Evolutionary conservation across 2,888 invertebrate species (phyloP), one percentile per base, ranked within the genome.

Genomic region (Matsumyia berberina): DNA sequence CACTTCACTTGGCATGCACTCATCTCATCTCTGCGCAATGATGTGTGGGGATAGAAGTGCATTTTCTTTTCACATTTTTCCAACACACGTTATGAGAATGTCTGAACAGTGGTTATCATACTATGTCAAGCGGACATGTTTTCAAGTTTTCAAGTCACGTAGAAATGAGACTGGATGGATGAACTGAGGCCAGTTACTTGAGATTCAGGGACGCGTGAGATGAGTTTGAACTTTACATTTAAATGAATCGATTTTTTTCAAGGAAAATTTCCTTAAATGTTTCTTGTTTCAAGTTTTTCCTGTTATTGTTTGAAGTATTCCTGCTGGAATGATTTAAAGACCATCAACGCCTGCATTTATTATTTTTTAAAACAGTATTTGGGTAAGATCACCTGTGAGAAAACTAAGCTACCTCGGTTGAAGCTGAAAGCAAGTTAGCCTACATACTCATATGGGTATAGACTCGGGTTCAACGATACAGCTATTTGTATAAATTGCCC

Each of bases 101-200:
- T 53, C 39, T 39, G 39, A 51, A 11, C 6, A n/a, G 24, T 19
- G 49, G 24, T 37, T 51, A 17, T 6, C 11, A n/a, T 29, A 9
- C 11, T 49, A 11, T 31, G 15, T 17, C 24, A 58, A 15, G 35
- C 24, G 15, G 15, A 60, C 17, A 53, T 29, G 7, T 51, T 19
- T 24, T 17, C 7, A 7, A 53, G 42, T 53, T 49, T 15, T n/a
- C n/a, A n/a, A n/a, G 51, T 67, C 76, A 76, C 76, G 76, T 76
- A 74, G 15, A 5, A 64, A 55, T 4, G 11, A 44, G 42, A 64
- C 62, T 53, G 6, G 1, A 57, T n/a, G n/a, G 24, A 24, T 37
- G n/a, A 2, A 53, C 44, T 29, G 9, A 12, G 19, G 46, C 4
- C 0, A 17, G 11, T 9, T 17, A 46, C 31, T 42, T 15, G 15